These are phyloP conservation scores for Sciurus niger DNA, from an alignment of 2,113 vertebrate genomes.

Conservation along the genomic window DNA sequence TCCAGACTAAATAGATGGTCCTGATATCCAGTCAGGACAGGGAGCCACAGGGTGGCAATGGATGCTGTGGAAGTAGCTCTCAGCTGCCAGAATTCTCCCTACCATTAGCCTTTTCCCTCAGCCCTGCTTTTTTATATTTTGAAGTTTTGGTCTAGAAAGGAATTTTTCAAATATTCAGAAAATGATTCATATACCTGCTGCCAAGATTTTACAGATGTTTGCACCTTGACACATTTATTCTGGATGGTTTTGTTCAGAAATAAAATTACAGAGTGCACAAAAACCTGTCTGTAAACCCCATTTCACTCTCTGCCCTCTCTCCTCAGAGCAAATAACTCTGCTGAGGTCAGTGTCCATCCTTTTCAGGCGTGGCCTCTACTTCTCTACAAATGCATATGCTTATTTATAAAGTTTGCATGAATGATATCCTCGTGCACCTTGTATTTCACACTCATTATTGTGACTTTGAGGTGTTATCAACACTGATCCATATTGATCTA, in stretches of 20 bases:
- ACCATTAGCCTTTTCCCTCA: background rate
- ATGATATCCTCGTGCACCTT: background rate
- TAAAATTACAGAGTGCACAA: background rate
- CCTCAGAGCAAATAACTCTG: background rate
- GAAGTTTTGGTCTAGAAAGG: background rate
- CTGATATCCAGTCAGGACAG: background rate
- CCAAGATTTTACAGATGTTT: background rate
- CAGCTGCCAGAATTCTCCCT: background rate
- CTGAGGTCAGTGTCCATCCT: background rate
- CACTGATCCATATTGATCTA: background rate
- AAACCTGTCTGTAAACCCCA: background rate
- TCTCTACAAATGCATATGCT: background rate
- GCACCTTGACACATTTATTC: background rate
- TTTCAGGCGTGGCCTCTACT: background rate
- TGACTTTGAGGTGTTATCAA: background rate
- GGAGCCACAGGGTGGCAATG: accelerated
- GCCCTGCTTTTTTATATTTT: background rate
- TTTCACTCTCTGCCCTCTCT: background rate
- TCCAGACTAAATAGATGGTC: no score
- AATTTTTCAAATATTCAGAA: constrained; percentile 13
- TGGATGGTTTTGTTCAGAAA: background rate
- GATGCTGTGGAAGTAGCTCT: accelerated
- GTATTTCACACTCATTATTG: background rate
- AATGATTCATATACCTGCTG: background rate
- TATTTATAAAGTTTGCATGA: background rate